Evolutionary conservation across 2,888 invertebrate genomes (phyloP).

Genomic region (Pristionchus entomophagus): DNA sequence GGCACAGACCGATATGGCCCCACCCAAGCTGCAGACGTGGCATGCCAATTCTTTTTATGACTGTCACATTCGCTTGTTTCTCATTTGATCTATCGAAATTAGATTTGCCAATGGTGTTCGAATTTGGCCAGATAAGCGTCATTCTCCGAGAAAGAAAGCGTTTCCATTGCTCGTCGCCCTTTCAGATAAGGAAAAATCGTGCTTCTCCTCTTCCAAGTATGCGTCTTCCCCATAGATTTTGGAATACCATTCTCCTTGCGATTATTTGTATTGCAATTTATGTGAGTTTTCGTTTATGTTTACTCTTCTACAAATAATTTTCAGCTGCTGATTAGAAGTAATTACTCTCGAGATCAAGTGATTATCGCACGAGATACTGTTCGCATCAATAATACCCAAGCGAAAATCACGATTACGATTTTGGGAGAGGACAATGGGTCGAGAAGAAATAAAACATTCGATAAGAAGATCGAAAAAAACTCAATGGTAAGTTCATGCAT

Average conservation of each 20-base stretch:
- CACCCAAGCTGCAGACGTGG: no score
- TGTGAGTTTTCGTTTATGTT: neutral
- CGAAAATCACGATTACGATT: neutral
- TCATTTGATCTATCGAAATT: no score
- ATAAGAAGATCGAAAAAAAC: neutral
- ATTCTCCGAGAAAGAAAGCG: no score
- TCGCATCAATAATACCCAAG: neutral
- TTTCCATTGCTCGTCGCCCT: no score
- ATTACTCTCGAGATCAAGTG: neutral
- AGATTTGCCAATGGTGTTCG: no score
- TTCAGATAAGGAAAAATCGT: no score
- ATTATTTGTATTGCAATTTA: neutral
- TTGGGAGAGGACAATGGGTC: slow-evolving; percentile 19
- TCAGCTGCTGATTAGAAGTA: neutral
- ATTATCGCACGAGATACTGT: neutral
- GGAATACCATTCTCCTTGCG: neutral
- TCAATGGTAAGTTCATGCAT: neutral
- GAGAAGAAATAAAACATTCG: neutral
- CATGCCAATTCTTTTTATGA: no score
- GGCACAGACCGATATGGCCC: neutral
- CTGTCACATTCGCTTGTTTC: no score
- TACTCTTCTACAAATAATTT: neutral
- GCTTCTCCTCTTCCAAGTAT: neutral
- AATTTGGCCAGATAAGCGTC: no score
- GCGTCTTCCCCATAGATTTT: slow-evolving; percentile 4